phyloP scores from a whole-genome alignment of 1,140 invertebrate species.

The Drosophila littoralis region DNA sequence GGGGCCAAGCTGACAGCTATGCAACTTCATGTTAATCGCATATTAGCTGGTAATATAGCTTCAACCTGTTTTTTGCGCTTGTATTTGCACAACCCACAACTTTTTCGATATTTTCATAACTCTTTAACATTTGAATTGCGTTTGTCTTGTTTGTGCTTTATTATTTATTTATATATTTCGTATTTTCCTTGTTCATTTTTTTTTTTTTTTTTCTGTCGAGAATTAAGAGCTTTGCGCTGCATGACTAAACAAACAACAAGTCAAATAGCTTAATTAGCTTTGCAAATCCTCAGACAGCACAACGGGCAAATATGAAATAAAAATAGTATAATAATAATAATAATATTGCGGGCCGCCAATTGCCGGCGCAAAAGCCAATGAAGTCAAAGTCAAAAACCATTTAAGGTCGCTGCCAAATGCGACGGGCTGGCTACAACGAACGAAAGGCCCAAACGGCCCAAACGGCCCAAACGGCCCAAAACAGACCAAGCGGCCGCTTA shows the following conservation, averaged over 20 bases:
- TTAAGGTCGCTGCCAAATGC: slow-evolving; percentile 62
- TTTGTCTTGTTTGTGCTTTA: slow-evolving; percentile 3
- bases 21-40: slow-evolving; percentile 9
- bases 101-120: slow-evolving; percentile 29
- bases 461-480: slow-evolving; percentile 28
- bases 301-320: slow-evolving; percentile 27
- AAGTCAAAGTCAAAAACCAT: slow-evolving; percentile 76
- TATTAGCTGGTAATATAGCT: background rate
- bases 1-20: background rate
- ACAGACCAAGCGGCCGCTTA: slow-evolving; percentile 3
- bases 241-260: slow-evolving; percentile 42
- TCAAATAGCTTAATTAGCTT: slow-evolving; percentile 75
- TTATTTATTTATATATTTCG: slow-evolving; percentile 6
- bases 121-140: slow-evolving; percentile 21
- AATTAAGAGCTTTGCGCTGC: slow-evolving; percentile 47
- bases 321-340: slow-evolving; percentile 28
- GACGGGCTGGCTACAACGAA: background rate
- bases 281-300: slow-evolving; percentile 48
- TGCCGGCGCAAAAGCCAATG: slow-evolving; percentile 41
- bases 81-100: slow-evolving; percentile 11
- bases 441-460: slow-evolving; percentile 5
- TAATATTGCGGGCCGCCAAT: slow-evolving; percentile 36
- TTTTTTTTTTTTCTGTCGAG: slow-evolving; percentile 14
- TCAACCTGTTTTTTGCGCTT: background rate
- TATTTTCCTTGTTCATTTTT: slow-evolving; percentile 3